Evolutionary conservation across 2,113 vertebrate species (phyloP).

Genomic region (Mastomys coucha): DNA sequence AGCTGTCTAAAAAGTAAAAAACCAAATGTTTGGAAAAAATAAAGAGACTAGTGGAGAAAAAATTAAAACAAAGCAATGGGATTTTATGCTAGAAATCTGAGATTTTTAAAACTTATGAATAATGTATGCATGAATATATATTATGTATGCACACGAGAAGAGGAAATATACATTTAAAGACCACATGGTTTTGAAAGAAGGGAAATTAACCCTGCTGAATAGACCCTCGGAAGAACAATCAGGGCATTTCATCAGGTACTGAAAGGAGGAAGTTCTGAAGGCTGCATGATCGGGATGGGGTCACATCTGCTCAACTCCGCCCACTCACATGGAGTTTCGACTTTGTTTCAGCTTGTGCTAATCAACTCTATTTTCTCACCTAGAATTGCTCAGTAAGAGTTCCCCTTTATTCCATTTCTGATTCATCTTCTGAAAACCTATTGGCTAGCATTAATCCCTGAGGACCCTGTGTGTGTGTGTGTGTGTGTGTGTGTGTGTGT

Average conservation of each 20-base stretch:
- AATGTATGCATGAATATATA: slow-evolving; percentile 64
- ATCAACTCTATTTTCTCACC: slow-evolving; percentile 50
- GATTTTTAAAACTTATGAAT: slow-evolving; percentile 75
- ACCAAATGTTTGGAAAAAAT: neutral
- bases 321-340: neutral
- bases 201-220: slow-evolving; percentile 68
- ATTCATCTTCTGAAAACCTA: neutral
- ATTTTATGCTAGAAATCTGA: slow-evolving; percentile 70
- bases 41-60: neutral
- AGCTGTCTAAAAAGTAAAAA: slow-evolving; percentile 36
- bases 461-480: neutral
- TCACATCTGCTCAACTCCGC: slow-evolving; percentile 41
- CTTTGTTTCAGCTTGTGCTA: slow-evolving; percentile 6
- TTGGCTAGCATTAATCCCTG: neutral
- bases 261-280: neutral
- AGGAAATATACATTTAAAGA: slow-evolving; percentile 70
- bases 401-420: neutral
- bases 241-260: slow-evolving; percentile 54
- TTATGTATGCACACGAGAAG: slow-evolving; percentile 64
- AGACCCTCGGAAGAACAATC: slow-evolving; percentile 47
- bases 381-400: neutral
- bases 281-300: slow-evolving; percentile 42
- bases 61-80: slow-evolving; percentile 51
- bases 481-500: neutral
- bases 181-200: slow-evolving; percentile 53